These are phyloP conservation scores for Volucella bombylans DNA, from an alignment of 2,888 invertebrate species.

Conservation along the genomic window DNA sequence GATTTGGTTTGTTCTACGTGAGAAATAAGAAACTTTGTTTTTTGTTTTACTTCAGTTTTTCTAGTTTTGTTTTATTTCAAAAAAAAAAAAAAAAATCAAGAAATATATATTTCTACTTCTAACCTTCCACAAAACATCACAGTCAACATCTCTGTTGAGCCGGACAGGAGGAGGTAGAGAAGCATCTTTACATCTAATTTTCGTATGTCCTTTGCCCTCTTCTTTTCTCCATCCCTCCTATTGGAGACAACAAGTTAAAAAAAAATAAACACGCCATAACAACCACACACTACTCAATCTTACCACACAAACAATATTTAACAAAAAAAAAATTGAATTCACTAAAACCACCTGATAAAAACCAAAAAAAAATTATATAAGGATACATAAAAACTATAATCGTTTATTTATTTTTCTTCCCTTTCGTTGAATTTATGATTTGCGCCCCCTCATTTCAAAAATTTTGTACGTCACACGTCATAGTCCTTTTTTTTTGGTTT, in stretches of 20 bases:
- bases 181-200: too few relatives aligned
- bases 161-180: not conserved
- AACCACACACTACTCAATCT: too few relatives aligned
- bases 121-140: too few relatives aligned
- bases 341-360: slow-evolving; percentile 47
- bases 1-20: too few relatives aligned
- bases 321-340: slow-evolving; percentile 27
- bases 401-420: slow-evolving; percentile 6
- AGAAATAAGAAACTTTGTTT: too few relatives aligned
- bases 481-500: slow-evolving; percentile 13
- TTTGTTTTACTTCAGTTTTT: too few relatives aligned
- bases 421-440: not conserved
- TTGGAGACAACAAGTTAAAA: slow-evolving; percentile 21
- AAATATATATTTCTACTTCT: too few relatives aligned
- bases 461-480: slow-evolving; percentile 30
- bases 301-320: too few relatives aligned
- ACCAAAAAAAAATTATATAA: slow-evolving; percentile 10
- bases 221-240: not conserved
- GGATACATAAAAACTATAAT: not conserved
- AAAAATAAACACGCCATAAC: slow-evolving; percentile 1
- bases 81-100: too few relatives aligned
- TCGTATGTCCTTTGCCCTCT: not conserved
- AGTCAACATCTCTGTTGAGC: too few relatives aligned
- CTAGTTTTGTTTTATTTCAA: too few relatives aligned
- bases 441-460: slow-evolving; percentile 50